Evolutionary conservation across 2,888 invertebrate genomes (phyloP), one percentile per base, ranked within the genome.

Genomic region (Hipparchia sbordonii): DNA sequence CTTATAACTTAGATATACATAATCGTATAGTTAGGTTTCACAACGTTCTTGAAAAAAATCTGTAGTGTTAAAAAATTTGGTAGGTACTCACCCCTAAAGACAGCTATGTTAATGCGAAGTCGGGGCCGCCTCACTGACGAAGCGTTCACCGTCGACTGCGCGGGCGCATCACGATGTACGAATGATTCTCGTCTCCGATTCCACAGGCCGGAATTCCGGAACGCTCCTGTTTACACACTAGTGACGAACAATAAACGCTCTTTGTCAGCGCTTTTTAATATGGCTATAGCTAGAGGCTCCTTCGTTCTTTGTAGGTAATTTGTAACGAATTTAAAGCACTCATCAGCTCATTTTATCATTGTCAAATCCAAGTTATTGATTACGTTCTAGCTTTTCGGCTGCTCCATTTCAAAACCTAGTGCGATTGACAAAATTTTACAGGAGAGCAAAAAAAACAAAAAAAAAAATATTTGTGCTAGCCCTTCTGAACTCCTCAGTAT

Each of bases 131-230:
- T 78, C 77, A 69, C 72, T 75, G 74, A 13, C 65, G 82, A 81
- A 65, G 81, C 78, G 81, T 83, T 79, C 83, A 82, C 80, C 80
- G 78, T 79, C 81, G 81, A 87, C 87, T 87, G 86, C 67, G 73
- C 67, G 73, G 2, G 65, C 39, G 61, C 72, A 48, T 48, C 59
- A 12, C 56, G 39, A 39, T 39, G 39, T 5, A 39, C 39, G 39
- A 39, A 4, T 5, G 69, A 71, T 57, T 69, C 33, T 39, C 56
- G 72, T 72, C 62, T 71, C n/a, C 9, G 7, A 23, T 60, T 10
- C 69, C 70, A 62, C 56, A 51, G 57, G n/a, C 23, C 61, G 61
- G 60, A 69, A 68, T 68, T 71, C 69, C 39, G 39, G 45, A 57
- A 6, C 52, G 67, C 48, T 33, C 39, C 12, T 61, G 48, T 39